phyloP scores from a whole-genome alignment of 2,888 invertebrate genomes.

The Nipponacmea schrenckii region DNA sequence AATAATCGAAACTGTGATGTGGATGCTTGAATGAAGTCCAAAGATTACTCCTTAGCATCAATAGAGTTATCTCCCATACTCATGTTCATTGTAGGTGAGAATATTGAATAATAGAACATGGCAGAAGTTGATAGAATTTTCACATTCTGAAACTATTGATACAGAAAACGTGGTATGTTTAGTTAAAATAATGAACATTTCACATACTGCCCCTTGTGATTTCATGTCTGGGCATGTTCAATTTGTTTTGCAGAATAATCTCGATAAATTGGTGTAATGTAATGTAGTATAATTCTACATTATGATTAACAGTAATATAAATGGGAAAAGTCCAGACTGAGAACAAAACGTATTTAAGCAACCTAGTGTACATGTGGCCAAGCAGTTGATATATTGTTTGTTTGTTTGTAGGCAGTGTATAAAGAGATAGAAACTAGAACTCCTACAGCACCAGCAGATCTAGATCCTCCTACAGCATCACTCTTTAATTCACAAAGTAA shows the following conservation, averaged over 20 bases:
- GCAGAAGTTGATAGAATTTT: constrained; percentile 62
- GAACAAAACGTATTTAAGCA: too few species aligned
- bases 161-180: constrained; percentile 43
- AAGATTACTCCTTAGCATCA: too few species aligned
- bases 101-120: constrained; percentile 68
- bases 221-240: too few species aligned
- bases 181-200: not conserved
- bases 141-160: constrained; percentile 56
- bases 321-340: too few species aligned
- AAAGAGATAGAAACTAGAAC: constrained; percentile 57
- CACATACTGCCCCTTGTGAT: not conserved
- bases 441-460: constrained; percentile 44
- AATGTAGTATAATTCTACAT: too few species aligned
- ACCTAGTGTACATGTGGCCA: too few species aligned
- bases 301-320: too few species aligned
- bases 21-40: too few species aligned
- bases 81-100: constrained; percentile 48
- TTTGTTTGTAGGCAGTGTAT: constrained; percentile 53
- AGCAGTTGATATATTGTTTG: not conserved
- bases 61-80: not conserved
- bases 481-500: constrained; percentile 60
- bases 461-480: constrained; percentile 50
- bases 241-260: too few species aligned
- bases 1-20: too few species aligned
- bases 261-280: too few species aligned